Evolutionary conservation across 1,140 invertebrate genomes (phyloP), one percentile per base, ranked within the genome.

Genomic region (Drosophila ananassae): DNA sequence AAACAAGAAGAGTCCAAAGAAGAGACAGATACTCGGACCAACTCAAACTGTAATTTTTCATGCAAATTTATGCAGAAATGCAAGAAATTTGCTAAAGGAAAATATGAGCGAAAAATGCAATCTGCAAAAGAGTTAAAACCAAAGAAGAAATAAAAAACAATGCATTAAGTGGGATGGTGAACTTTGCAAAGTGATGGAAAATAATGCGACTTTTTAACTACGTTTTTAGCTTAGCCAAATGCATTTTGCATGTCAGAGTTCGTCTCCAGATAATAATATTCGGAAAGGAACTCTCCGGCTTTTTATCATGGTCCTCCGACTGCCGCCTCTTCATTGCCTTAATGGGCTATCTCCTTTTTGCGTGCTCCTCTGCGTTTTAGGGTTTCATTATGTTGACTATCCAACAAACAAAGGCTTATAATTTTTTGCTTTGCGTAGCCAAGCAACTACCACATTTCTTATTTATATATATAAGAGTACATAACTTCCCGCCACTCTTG

Each of bases 161-260:
- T 47, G 72, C 48, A 30, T 52, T 34, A 39, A 57, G 59, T 67
- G 72, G 50, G 47, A 50, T 12, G 55, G 66, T n/a, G 52, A 76
- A 77, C 69, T 89, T 85, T 87, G 44, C 69, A 17, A 68, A 89
- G 80, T 82, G 82, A 87, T 85, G 79, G 83, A 59, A 79, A 85
- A 89, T 85, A 85, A 85, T 85, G 83, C 75, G 82, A 89, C 82
- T 85, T 85, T 87, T 78, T 85, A 87, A 85, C 82, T 89, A 89
- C 59, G 52, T 71, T 75, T 71, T 74, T 73, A 73, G 71, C 58
- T 85, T 78, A 39, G 64, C 67, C 62, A 87, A 85, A 85, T 85
- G 82, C 82, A 82, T 75, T 85, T 87, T 87, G 78, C 82, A 82
- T 85, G 82, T 82, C 82, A 71, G 76, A 79, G 67, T 69, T 71